Base-by-base conservation (phyloP, 2,797 vertebrate species). In the Poecile montanus region DNA sequence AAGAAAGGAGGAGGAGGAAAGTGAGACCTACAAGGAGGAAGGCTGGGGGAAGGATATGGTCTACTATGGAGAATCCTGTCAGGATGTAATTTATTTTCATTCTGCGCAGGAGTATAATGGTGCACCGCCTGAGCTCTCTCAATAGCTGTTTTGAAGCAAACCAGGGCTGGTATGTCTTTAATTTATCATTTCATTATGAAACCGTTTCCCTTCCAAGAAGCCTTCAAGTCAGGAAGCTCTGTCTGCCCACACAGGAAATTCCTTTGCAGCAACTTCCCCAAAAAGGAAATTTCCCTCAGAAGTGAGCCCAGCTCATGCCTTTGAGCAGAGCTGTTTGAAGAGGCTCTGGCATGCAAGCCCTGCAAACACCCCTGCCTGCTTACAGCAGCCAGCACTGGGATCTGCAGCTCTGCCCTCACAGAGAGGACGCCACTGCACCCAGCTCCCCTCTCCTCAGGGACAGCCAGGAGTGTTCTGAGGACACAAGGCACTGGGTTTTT, bases 191-290 rank as follows among this genome's bases (percentile, higher is more conserved):
- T 97, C 97, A 97, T 98, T 98, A 98, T 98, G 98, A 98, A 99
- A 99, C 97, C 93, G 98, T 98, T 99, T 99, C 98, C 98, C 98
- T 99, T 99, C 99, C 99, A 99, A 98, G 98, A 98, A 99, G 98
- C 98, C 98, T 98, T 98, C 98, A 98, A 97, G 98, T 98, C 99
- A 99, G 99, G 99, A 99, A 99, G 98, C 98, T 97, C 97, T 91
- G 98, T 99, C 99, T 98, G 98, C 99, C 99, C 99, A 99, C 99
- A 99, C 99, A 99, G 99, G 99, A 99, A 99, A 99, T 99, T 99
- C 99, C 98, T 99, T 98, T 98, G 99, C 99, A 99, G 98, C 98
- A 97, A 98, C 98, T 99, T 99, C 99, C 99, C 99, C 98, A 98
- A 98, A 98, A 98, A 99, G 99, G 99, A 99, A 99, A 99, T 99